Base-by-base conservation (phyloP, 2,797 vertebrate species). In the Notolabrus celidotus region DNA sequence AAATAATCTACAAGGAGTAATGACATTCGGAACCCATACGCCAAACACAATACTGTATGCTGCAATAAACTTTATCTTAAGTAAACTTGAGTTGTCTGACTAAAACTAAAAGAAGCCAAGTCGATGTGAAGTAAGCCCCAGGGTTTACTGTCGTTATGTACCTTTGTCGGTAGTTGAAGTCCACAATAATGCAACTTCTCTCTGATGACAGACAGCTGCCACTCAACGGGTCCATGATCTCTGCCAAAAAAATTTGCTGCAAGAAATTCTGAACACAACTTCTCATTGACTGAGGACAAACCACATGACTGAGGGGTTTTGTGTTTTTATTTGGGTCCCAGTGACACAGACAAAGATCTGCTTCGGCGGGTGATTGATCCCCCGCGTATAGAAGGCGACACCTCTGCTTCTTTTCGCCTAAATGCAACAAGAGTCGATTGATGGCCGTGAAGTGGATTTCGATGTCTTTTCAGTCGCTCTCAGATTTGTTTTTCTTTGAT, bases 401-500 rank as follows among this genome's bases (percentile, higher is more conserved):
- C 57, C 57, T 38, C 36, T n/a, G 67, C 71, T 77, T 73, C 73
- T 61, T n/a, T 79, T 54, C 65, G 41, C 74, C 70, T 45, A 53
- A 73, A 85, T 55, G 20, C 51, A 39, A 72, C 77, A 23, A 17
- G 46, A 78, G 62, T 72, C 60, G 67, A 86, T 76, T 50, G 77
- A 84, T 79, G 78, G 63, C 65, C 46, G 62, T 45, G 52, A 67
- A 79, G 85, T 83, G 73, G 64, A 81, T 88, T 87, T 83, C 62
- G 17, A 74, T 86, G 84, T 82, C 33, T 71, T 83, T 74, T 75
- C 61, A 60, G 74, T 34, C 56, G 59, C 61, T 81, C 71, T 54
- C 22, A 57, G 64, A 84, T 88, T 81, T 53, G 51, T 82, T 79
- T n/a, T 83, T 76, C 58, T 82, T 67, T 73, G 79, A 90, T 89